Evolutionary conservation across 2,888 invertebrate species (phyloP).

Genomic region (Drosophila rubida): DNA sequence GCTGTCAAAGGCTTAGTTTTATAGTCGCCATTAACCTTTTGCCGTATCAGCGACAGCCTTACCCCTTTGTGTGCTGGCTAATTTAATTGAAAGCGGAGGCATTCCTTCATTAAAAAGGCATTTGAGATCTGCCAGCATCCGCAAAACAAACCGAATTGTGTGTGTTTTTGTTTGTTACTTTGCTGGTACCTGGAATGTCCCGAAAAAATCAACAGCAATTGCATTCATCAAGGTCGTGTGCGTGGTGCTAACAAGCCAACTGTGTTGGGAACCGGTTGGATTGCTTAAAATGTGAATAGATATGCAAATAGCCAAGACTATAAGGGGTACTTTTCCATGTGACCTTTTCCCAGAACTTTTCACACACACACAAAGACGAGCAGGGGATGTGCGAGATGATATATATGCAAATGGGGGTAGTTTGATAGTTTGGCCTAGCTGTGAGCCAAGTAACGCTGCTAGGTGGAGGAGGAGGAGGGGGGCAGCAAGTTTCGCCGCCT

Average conservation of each 20-base stretch:
- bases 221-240: conserved; percentile 43
- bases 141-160: background rate
- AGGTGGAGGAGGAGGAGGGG: conserved; percentile 2
- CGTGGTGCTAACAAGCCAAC: conserved; percentile 51
- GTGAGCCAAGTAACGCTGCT: conserved; percentile 34
- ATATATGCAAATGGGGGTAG: conserved; percentile 72
- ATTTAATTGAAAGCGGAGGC: conserved; percentile 59
- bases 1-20: conserved; percentile 46
- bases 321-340: conserved; percentile 50
- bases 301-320: conserved; percentile 49
- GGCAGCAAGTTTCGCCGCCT: conserved; percentile 74
- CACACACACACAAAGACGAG: conserved; percentile 49
- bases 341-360: conserved; percentile 49
- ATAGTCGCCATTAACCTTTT: conserved; percentile 31
- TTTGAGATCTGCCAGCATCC: conserved; percentile 29
- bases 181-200: conserved; percentile 15
- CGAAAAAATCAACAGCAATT: conserved; percentile 33
- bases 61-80: conserved; percentile 36
- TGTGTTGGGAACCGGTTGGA: conserved; percentile 44
- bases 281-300: conserved; percentile 45
- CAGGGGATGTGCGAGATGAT: conserved; percentile 73
- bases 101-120: conserved; percentile 48
- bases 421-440: conserved; percentile 53
- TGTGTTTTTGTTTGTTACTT: background rate
- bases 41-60: conserved; percentile 17